A percentile compares a stretch with the other conserved stretches of the same genome.
These are phyloP conservation scores for Craterocephalus amniculus DNA, from an alignment of 2,797 vertebrate species.

Conservation along the genomic window DNA sequence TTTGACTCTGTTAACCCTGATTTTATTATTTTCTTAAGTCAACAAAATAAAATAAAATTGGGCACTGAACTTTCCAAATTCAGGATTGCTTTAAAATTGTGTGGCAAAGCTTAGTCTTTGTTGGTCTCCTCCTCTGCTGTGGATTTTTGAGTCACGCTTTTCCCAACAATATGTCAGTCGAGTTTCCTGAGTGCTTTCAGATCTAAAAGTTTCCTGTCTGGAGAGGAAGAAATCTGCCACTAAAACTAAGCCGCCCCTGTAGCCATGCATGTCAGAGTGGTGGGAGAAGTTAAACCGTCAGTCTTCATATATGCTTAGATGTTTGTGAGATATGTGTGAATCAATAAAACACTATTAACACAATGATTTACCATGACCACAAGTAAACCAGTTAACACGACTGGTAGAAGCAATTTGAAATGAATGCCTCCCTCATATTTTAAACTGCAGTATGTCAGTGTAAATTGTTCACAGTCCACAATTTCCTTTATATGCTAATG, in stretches of 20 bases:
- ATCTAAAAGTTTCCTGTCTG: conserved; percentile 65
- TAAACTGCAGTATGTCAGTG: too few species aligned
- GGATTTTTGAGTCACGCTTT: conserved; percentile 24
- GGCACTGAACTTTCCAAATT: too few species aligned
- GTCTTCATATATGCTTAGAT: too few species aligned
- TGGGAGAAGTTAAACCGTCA: not conserved
- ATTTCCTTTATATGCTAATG: too few species aligned
- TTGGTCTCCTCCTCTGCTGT: not conserved
- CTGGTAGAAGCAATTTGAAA: not conserved
- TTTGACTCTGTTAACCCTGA: not conserved
- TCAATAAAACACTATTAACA: not conserved
- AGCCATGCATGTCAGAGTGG: not conserved
- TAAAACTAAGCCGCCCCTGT: conserved; percentile 21
- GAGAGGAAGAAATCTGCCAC: conserved; percentile 51
- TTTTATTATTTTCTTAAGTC: not conserved
- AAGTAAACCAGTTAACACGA: not conserved
- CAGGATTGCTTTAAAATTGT: too few species aligned
- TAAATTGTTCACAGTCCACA: not conserved
- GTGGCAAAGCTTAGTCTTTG: too few species aligned
- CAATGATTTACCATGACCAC: not conserved
- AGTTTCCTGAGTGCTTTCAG: conserved; percentile 57
- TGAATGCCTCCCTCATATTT: not conserved
- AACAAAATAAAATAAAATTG: conserved; percentile 1
- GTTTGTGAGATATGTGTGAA: not conserved
- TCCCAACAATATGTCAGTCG: conserved; percentile 24